A percentile compares a stretch with the other conserved stretches of the same genome.
Conservation (phyloP, 2,888 invertebrate species). For the Ennomos quercinarius region DNA sequence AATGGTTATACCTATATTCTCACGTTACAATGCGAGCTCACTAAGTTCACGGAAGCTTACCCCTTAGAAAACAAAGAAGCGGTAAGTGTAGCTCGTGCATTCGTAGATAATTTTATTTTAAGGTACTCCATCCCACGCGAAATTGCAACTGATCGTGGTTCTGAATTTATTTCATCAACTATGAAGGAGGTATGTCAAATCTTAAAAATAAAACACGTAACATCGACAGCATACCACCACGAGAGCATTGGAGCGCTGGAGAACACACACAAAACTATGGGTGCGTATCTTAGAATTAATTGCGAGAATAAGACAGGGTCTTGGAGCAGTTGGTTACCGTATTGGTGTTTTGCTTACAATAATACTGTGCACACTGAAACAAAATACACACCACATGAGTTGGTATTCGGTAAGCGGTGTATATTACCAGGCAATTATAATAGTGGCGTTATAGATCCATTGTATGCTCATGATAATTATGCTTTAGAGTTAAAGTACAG, state of each 20-base stretch:
- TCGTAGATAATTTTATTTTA: no score
- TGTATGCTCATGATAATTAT: slow-evolving; percentile 3
- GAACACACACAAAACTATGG: not conserved
- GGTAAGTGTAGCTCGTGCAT: no score
- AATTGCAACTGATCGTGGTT: not conserved
- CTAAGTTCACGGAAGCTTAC: no score
- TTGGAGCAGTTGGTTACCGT: slow-evolving; percentile 10
- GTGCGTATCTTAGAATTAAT: not conserved
- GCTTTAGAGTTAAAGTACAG: no score
- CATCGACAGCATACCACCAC: slow-evolving; percentile 1
- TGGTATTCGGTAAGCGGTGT: slow-evolving; percentile 9
- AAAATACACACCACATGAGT: slow-evolving; percentile 5
- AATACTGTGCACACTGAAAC: slow-evolving; percentile 6
- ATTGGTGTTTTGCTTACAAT: slow-evolving; percentile 8
- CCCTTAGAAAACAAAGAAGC: no score
- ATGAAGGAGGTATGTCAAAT: not conserved
- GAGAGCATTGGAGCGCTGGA: not conserved
- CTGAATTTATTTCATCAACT: not conserved
- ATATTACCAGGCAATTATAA: slow-evolving; percentile 3
- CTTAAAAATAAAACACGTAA: not conserved
- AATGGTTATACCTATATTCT: no score
- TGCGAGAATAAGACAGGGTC: not conserved
- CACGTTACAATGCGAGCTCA: no score
- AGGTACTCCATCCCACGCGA: no score
- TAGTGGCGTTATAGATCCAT: not conserved